phyloP scores from a whole-genome alignment of 2,113 vertebrate species.

The Ailuropoda melanoleuca region DNA sequence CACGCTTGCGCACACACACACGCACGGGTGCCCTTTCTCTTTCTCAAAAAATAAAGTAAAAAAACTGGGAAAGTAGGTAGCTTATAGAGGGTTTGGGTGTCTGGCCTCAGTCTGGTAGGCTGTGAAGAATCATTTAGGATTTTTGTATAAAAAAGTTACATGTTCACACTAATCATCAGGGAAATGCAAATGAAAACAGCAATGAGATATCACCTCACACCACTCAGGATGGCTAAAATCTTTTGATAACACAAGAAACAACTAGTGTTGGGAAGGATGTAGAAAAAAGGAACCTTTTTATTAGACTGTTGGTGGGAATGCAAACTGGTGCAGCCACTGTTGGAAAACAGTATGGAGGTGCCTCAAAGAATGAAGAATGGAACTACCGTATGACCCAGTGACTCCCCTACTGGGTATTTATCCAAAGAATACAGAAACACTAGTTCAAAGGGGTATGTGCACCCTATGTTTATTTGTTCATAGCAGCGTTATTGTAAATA shows the following conservation, averaged over 20 bases:
- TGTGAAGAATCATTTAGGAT: background rate
- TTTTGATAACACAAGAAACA: background rate
- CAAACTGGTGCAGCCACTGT: background rate
- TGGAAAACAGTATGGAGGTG: background rate
- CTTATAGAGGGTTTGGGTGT: background rate
- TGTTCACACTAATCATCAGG: background rate
- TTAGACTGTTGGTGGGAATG: background rate
- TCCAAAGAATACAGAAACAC: background rate
- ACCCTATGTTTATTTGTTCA: background rate
- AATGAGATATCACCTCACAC: background rate
- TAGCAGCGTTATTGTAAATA: background rate
- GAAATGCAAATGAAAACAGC: background rate
- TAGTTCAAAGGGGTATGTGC: background rate
- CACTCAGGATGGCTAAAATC: background rate
- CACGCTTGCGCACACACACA: rapidly evolving
- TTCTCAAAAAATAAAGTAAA: background rate
- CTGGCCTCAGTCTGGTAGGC: background rate
- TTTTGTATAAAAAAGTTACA: background rate
- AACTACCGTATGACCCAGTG: background rate
- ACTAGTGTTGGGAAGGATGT: background rate
- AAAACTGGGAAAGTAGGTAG: background rate
- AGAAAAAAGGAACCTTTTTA: background rate
- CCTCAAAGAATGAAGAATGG: background rate
- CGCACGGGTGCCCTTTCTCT: background rate
- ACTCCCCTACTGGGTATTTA: background rate